Base-by-base conservation (phyloP, 1,140 invertebrate species). In the Aradophagus sp. region DNA sequence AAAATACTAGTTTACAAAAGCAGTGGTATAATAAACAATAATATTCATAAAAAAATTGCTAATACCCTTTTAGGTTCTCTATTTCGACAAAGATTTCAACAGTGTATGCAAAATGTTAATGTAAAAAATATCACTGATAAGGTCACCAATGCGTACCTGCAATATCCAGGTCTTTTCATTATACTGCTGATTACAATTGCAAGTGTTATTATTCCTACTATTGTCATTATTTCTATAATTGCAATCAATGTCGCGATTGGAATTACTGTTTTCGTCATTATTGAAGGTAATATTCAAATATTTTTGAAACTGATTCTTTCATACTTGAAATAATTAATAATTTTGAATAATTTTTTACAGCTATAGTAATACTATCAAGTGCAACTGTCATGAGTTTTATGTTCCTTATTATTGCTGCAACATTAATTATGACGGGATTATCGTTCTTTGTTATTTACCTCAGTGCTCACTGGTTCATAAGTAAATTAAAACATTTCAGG, bases 241-340 rank as follows among this genome's bases (percentile, higher is more conserved):
- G 17, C 61, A 48, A 38, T 67, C 5, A 68, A 73, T 50, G 45
- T 34, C 14, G 39, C 31, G 29, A 58, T 78, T 34, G 52, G 55
- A 31, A 72, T 78, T 50, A 32, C 52, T 35, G 31, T 68, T 15
- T 78, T 78, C 48, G 56, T 75, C 11, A 68, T 75, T 16, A 36
- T 78, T 38, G 72, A 76, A 76, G 74, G 76, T 78, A 63, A 70
- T 41, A 23, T 5, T 23, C 4, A 23, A 23, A 23, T 23, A 23
- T 4, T 23, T 23, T 23, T 23, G 4, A 23, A 23, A 23, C 4
- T n/a, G 8, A 23, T 23, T 23, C 8, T 23, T 23, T 4, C 8
- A 23, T 8, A 23, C 4, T 23, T 23, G 20, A 23, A 23, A 23
- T 5, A 23, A 23, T 8, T 23, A 4, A 23, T 23, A 23, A 23